These are phyloP conservation scores for Hormiphora californensis DNA, from an alignment of 37 sponge, comb jelly and placozoan genomes.

Conservation along the genomic window DNA sequence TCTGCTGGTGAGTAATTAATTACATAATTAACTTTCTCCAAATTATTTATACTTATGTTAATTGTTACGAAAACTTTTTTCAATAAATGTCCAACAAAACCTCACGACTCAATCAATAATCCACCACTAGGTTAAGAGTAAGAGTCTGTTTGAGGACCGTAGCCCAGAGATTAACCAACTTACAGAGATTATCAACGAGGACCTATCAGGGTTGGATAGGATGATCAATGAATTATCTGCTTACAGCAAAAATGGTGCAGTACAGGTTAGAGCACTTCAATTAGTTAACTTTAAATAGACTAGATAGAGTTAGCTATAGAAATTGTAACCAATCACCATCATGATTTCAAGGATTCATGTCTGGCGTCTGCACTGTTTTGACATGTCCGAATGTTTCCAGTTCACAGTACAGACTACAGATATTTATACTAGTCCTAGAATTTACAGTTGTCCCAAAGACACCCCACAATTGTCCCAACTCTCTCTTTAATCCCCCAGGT, in stretches of 20 bases:
- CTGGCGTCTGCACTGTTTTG: too few species aligned
- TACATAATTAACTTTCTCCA: background rate
- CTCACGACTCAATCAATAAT: background rate
- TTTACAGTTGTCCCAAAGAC: too few species aligned
- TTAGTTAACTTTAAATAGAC: too few species aligned
- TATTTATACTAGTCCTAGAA: too few species aligned
- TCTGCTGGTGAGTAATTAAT: background rate
- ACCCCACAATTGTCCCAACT: too few species aligned
- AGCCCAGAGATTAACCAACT: conserved; percentile 89
- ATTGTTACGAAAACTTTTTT: background rate
- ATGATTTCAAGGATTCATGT: too few species aligned
- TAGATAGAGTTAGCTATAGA: too few species aligned
- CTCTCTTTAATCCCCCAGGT: background rate
- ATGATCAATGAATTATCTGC: conserved; percentile 22
- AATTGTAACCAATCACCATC: too few species aligned
- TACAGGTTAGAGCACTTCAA: too few species aligned
- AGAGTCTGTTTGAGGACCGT: conserved; percentile 82
- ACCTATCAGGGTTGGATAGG: conserved; percentile 26
- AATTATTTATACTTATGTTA: background rate
- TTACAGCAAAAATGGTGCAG: conserved; percentile 4
- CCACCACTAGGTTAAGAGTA: conserved; percentile 57
- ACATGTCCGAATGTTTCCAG: too few species aligned
- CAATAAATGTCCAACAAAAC: too few species aligned
- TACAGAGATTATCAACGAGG: conserved; percentile 82
- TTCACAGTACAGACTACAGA: too few species aligned